Evolutionary conservation across 2,888 invertebrate species (phyloP).

Genomic region (Drosophila fulvimacula): DNA sequence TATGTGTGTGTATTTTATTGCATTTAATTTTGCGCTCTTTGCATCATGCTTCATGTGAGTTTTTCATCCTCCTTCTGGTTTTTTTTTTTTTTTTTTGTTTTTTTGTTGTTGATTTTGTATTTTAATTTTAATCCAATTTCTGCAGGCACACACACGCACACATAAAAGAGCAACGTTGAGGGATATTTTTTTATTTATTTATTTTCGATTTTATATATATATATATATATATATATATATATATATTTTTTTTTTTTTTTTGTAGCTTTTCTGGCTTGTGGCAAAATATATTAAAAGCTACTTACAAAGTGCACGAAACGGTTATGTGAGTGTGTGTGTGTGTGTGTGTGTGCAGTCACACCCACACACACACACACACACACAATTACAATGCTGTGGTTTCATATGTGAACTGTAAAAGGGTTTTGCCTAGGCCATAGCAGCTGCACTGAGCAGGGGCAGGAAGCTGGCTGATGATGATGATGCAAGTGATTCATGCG

Average conservation of each 20-base stretch:
- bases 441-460: slow-evolving; percentile 5
- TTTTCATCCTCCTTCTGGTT: slow-evolving; percentile 4
- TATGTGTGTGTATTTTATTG: slow-evolving; percentile 62
- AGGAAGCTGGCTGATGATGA: slow-evolving; percentile 62
- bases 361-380: slow-evolving; percentile 24
- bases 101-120: slow-evolving; percentile 46
- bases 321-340: slow-evolving; percentile 32
- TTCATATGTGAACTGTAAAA: slow-evolving; percentile 35
- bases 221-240: slow-evolving; percentile 49
- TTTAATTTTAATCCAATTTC: slow-evolving; percentile 78
- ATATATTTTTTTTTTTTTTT: slow-evolving; percentile 18
- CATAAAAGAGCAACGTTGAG: slow-evolving; percentile 10
- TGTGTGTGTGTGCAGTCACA: slow-evolving; percentile 25
- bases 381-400: slow-evolving; percentile 66
- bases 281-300: slow-evolving; percentile 79
- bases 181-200: slow-evolving; percentile 19
- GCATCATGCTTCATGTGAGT: slow-evolving; percentile 19
- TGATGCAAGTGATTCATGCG: slow-evolving; percentile 78
- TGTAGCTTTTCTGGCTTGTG: slow-evolving; percentile 57
- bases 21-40: slow-evolving; percentile 65
- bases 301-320: slow-evolving; percentile 74
- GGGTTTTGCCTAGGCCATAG: slow-evolving; percentile 27
- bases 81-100: not conserved
- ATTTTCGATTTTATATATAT: slow-evolving; percentile 33
- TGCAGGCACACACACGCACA: slow-evolving; percentile 27